Percentiles rank a stretch among this genome's conserved stretches.
Evolutionary conservation across 2,888 invertebrate genomes (phyloP).

Genomic region (Drosophila quasianomalipes): DNA sequence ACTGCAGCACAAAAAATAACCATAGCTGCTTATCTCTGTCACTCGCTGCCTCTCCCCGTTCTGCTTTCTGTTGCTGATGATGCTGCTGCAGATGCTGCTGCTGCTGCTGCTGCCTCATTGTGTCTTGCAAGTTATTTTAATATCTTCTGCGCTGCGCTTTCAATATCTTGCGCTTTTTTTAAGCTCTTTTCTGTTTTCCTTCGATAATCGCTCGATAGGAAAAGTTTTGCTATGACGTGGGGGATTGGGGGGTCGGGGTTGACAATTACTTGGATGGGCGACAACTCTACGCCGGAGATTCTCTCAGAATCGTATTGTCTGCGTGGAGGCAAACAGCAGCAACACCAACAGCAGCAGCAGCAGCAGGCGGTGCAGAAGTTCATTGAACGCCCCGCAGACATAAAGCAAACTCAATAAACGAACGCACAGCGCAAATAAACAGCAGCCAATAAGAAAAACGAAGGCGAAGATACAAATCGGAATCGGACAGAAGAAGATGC

Average conservation of each 20-base stretch:
- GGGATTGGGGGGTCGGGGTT: background rate
- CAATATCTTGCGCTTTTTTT: slow-evolving; percentile 47
- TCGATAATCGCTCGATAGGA: slow-evolving; percentile 59
- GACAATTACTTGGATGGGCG: slow-evolving; percentile 48
- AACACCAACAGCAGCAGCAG: slow-evolving; percentile 15
- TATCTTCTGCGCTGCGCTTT: slow-evolving; percentile 60
- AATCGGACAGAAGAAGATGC: slow-evolving; percentile 54
- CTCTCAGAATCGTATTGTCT: slow-evolving; percentile 45
- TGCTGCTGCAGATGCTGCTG: slow-evolving; percentile 12
- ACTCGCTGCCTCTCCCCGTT: background rate
- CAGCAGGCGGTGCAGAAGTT: slow-evolving; percentile 48
- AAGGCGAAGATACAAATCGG: slow-evolving; percentile 75
- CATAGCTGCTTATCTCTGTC: slow-evolving; percentile 46
- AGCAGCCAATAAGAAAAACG: slow-evolving; percentile 79
- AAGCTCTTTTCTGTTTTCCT: slow-evolving; percentile 25
- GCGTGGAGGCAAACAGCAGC: slow-evolving; percentile 1
- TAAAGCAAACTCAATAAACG: slow-evolving; percentile 77
- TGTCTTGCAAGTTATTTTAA: slow-evolving; percentile 72
- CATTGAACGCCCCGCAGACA: slow-evolving; percentile 71
- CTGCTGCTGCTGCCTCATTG: slow-evolving; percentile 41
- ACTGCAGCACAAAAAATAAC: slow-evolving; percentile 34
- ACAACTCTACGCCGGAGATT: slow-evolving; percentile 41
- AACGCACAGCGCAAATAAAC: slow-evolving; percentile 74
- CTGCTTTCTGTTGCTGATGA: slow-evolving; percentile 18
- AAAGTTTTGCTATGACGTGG: slow-evolving; percentile 26